A percentile compares a stretch with the other conserved stretches of the same genome.
Conservation (phyloP, 1,140 invertebrate species). For the Lordiphosa clarofinis region DNA sequence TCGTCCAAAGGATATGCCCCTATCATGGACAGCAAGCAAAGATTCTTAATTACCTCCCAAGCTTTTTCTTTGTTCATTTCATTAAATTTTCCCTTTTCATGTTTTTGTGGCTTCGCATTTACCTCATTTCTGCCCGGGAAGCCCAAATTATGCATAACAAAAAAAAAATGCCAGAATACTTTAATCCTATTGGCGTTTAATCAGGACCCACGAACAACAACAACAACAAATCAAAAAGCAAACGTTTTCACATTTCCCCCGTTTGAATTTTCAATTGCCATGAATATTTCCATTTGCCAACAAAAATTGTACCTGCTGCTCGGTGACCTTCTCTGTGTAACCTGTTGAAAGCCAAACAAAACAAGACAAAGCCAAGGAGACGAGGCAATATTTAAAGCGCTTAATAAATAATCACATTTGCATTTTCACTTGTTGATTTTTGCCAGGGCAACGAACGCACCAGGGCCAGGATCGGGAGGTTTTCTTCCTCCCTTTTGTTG, state of each 20-base stretch:
- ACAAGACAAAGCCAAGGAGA: slow-evolving; percentile 6
- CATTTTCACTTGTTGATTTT: slow-evolving; percentile 76
- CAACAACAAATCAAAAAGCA: slow-evolving; percentile 14
- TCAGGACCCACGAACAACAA: slow-evolving; percentile 34
- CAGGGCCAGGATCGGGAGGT: too few relatives aligned
- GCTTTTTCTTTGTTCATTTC: not conserved
- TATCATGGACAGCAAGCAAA: too few relatives aligned
- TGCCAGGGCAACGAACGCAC: slow-evolving; percentile 21
- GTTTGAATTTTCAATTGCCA: slow-evolving; percentile 64
- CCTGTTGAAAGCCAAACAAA: slow-evolving; percentile 15
- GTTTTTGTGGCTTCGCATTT: slow-evolving; percentile 6
- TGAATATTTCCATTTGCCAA: slow-evolving; percentile 22
- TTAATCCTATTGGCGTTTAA: slow-evolving; percentile 76
- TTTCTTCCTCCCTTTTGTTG: not conserved
- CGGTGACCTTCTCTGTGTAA: slow-evolving; percentile 21
- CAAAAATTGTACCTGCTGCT: slow-evolving; percentile 40
- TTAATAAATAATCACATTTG: slow-evolving; percentile 78
- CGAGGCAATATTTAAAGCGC: slow-evolving; percentile 65
- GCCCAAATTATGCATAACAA: slow-evolving; percentile 32
- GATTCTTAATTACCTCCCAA: too few relatives aligned
- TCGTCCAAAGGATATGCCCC: too few relatives aligned
- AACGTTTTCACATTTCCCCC: slow-evolving; percentile 52
- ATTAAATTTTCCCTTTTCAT: slow-evolving; percentile 5
- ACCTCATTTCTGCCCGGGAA: slow-evolving; percentile 1
- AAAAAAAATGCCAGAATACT: slow-evolving; percentile 36